phyloP scores from a whole-genome alignment of 2,113 vertebrate species.

The Podarcis cretensis region DNA sequence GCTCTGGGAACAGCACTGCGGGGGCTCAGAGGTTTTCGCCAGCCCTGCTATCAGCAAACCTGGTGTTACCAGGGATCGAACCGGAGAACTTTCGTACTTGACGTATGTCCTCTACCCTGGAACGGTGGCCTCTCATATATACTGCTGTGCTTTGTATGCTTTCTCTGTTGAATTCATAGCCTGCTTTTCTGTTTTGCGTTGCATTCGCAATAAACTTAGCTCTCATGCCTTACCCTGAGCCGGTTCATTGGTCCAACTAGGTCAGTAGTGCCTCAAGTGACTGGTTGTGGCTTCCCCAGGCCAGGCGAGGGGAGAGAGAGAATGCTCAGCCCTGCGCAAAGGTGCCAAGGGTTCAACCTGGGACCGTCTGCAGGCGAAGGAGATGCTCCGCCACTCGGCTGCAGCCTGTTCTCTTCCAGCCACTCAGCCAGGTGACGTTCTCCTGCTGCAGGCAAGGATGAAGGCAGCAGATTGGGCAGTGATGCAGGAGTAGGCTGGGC shows the following conservation, averaged over 20 bases:
- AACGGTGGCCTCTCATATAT: no score
- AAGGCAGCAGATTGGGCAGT: not conserved
- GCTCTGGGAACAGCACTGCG: not conserved
- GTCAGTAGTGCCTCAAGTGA: not conserved
- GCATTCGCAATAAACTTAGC: no score
- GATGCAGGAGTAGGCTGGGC: not conserved
- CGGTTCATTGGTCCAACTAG: no score
- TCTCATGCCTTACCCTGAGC: no score
- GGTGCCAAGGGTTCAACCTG: not conserved
- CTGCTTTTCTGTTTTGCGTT: no score
- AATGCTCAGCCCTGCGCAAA: not conserved
- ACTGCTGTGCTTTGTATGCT: no score
- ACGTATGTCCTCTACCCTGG: not conserved
- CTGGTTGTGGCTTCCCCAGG: not conserved
- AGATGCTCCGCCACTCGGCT: no score
- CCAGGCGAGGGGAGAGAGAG: no score
- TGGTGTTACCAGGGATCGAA: not conserved
- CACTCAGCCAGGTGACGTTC: slow-evolving; percentile 3
- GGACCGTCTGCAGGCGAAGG: not conserved
- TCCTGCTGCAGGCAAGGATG: slow-evolving; percentile 1
- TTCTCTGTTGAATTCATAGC: no score
- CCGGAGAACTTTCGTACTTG: not conserved
- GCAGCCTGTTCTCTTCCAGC: not conserved
- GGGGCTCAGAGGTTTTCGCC: not conserved
- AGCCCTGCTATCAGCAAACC: not conserved